Percentiles rank a stretch among this genome's conserved stretches.
phyloP scores from a whole-genome alignment of 30 jellyfish, hydroid and myxozoan species.

The Sanderia malayensis region DNA sequence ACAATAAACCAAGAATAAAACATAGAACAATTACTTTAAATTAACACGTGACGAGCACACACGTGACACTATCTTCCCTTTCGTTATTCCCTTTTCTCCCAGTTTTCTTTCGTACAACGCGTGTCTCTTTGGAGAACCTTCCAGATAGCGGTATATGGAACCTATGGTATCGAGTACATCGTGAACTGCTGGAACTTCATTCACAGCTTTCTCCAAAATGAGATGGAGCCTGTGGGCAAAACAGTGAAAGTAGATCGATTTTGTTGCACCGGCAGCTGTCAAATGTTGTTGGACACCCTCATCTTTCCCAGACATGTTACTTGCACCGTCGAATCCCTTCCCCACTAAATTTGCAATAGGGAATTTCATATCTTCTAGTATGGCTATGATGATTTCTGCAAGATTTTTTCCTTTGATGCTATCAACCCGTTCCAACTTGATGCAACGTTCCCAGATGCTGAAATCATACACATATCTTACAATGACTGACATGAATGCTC shows the following conservation, averaged over 20 bases:
- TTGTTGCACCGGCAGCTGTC: too few species aligned
- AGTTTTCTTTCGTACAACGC: constrained; percentile 26
- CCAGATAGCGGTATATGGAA: constrained; percentile 25
- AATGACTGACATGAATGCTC: constrained; percentile 27
- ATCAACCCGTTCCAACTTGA: constrained; percentile 10
- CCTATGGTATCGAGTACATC: constrained; percentile 38
- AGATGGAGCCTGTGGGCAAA: constrained; percentile 28
- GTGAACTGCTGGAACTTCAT: not conserved
- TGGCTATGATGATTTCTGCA: constrained; percentile 17
- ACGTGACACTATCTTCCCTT: too few species aligned
- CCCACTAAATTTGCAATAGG: constrained; percentile 1
- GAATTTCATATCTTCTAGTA: constrained; percentile 3
- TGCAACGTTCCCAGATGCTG: constrained; percentile 11
- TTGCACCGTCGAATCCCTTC: too few species aligned
- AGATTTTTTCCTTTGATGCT: constrained; percentile 25
- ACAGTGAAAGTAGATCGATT: constrained; percentile 7
- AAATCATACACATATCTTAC: constrained; percentile 19
- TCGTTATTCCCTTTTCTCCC: constrained; percentile 5
- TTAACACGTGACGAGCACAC: too few species aligned
- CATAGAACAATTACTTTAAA: too few species aligned
- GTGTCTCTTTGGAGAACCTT: constrained; percentile 53
- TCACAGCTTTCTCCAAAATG: constrained; percentile 36
- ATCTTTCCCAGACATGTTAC: constrained; percentile 32
- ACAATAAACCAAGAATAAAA: too few species aligned
- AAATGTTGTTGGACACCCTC: too few species aligned